Base-by-base conservation (phyloP, 2,888 invertebrate species). In the Gibbula magus region DNA sequence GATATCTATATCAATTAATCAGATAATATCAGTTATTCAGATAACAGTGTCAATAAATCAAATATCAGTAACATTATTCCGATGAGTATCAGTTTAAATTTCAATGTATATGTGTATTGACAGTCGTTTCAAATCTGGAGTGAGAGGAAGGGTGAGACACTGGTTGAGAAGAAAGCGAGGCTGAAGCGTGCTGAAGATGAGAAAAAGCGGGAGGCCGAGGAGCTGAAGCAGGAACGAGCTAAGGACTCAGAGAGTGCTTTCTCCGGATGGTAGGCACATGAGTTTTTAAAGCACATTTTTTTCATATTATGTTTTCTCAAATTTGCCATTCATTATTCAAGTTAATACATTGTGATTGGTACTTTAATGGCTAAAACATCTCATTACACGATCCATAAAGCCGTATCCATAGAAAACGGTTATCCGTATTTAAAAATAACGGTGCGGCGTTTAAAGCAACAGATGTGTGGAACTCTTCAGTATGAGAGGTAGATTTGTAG, bases 121-220 rank as follows among this genome's bases (percentile, higher is more conserved):
- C 78, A 89, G 89, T 85, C 87, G 61, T 90, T 87, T 74, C 61
- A 79, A 61, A 83, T 81, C 56, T 88, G 88, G 90, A 89, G 89
- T 77, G 86, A 87, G 74, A 80, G 70, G 29, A 89, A 89, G 77
- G 89, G 88, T 81, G 81, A 75, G 8, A 53, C 79, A 25, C 75
- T 85, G 10, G 83, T 82, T 54, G 80, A 54, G 45, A 81, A 83
- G 61, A 35, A 35, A 20, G 32, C n/a, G 32, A 85, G 83, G 20
- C 79, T 82, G 54, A 82, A 82, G 61, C 67, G 83, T 29, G 83
- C 82, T 32, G 84, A 87, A 67, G 82, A 82, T 53, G 83, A 84
- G 56, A 85, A 84, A 79, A 83, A 87, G 39, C 53, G 82, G 25
- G 82, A 85, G 56, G 81, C 84, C 76, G 84, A 86, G 75, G 80